Evolutionary conservation across 35 echinoderm and acorn worm genomes (phyloP).

Genomic region (Strongylocentrotus purpuratus): DNA sequence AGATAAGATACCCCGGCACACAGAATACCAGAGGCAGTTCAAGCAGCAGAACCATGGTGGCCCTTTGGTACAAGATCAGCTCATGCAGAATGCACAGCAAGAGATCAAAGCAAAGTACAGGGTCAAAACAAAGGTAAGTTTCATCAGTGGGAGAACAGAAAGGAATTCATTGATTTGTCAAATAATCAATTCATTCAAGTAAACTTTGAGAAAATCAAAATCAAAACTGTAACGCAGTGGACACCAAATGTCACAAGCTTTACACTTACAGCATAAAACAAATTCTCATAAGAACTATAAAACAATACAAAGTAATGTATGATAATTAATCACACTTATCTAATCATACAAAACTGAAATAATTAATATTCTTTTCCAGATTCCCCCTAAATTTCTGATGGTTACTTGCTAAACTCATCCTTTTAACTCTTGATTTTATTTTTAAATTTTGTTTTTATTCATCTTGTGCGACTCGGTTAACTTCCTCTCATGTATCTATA

Average conservation of each 20-base stretch:
- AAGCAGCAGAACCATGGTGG: conserved; percentile 39
- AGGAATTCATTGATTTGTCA: not conserved
- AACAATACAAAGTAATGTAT: too few species aligned
- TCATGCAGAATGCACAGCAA: conserved; percentile 78
- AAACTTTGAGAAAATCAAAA: not conserved
- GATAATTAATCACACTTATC: too few species aligned
- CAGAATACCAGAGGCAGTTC: conserved; percentile 89
- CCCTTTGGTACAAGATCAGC: conserved; percentile 64
- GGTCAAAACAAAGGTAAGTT: conserved; percentile 90
- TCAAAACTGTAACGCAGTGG: not conserved
- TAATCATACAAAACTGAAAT: too few species aligned
- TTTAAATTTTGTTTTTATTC: too few species aligned
- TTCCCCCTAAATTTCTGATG: too few species aligned
- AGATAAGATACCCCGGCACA: conserved; percentile 86
- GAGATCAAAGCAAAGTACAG: conserved; percentile 95
- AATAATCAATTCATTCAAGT: too few species aligned
- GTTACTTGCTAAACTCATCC: too few species aligned
- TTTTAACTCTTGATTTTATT: too few species aligned
- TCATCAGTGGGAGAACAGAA: not conserved
- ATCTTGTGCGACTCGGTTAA: too few species aligned
- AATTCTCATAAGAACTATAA: too few species aligned
- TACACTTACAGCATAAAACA: not conserved
- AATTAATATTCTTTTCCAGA: too few species aligned
- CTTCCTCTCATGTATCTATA: too few species aligned
- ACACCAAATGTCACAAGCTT: not conserved